phyloP scores from a whole-genome alignment of 2,797 vertebrate species.

The Lagodon rhomboides region DNA sequence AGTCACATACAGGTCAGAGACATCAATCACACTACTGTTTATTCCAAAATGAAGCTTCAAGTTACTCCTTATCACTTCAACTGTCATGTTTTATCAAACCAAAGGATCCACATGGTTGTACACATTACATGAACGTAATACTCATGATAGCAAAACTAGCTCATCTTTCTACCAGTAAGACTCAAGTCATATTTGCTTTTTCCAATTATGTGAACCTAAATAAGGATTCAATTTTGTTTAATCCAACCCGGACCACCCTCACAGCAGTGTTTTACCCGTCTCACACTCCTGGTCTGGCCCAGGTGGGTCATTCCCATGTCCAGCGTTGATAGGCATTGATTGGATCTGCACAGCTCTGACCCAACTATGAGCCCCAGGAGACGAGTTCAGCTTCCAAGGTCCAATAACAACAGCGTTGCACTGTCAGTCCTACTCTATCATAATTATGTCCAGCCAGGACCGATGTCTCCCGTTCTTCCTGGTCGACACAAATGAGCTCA shows the following conservation, averaged over 20 bases:
- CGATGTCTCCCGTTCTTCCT: slow-evolving; percentile 57
- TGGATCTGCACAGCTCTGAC: slow-evolving; percentile 63
- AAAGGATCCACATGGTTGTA: not conserved
- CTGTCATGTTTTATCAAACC: slow-evolving; percentile 1
- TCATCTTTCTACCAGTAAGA: not conserved
- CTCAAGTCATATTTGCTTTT: not conserved
- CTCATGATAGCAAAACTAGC: not conserved
- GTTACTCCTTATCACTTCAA: slow-evolving; percentile 1
- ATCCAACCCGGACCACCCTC: slow-evolving; percentile 28
- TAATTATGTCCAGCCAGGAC: slow-evolving; percentile 53
- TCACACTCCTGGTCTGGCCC: slow-evolving; percentile 37
- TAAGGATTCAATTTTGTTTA: not conserved
- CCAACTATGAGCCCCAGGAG: slow-evolving; percentile 59
- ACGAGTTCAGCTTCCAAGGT: slow-evolving; percentile 50
- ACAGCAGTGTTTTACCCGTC: slow-evolving; percentile 18
- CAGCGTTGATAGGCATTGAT: slow-evolving; percentile 70
- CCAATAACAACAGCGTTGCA: slow-evolving; percentile 56
- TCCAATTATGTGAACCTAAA: not conserved
- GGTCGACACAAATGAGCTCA: slow-evolving; percentile 51
- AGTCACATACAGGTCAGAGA: slow-evolving; percentile 46
- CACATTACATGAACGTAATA: not conserved
- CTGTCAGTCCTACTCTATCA: slow-evolving; percentile 57
- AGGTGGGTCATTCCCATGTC: slow-evolving; percentile 69
- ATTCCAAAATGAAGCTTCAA: slow-evolving; percentile 24
- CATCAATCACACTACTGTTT: slow-evolving; percentile 29